Evolutionary conservation across 2,113 vertebrate species (phyloP).

Genomic region (Archocentrus centrarchus): DNA sequence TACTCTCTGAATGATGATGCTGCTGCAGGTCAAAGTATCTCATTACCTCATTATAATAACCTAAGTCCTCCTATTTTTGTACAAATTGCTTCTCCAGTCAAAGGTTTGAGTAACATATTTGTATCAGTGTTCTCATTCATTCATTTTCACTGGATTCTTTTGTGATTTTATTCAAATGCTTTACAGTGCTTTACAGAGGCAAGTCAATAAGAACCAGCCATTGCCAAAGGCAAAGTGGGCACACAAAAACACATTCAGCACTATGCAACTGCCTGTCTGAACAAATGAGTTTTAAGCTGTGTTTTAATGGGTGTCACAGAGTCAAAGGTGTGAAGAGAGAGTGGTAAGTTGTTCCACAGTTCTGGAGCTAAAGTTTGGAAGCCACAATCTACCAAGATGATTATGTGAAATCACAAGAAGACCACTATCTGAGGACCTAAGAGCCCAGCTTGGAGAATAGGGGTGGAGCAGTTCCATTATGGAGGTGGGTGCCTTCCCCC

Average conservation of each 20-base stretch:
- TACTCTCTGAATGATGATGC: not conserved
- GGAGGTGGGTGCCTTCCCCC: not conserved
- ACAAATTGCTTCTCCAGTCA: not conserved
- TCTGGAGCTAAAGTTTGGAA: not conserved
- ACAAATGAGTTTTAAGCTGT: not conserved
- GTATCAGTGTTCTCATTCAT: not conserved
- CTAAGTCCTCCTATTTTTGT: not conserved
- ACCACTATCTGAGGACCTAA: too few species aligned
- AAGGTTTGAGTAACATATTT: not conserved
- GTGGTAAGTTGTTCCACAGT: not conserved
- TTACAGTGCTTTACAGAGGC: too few species aligned
- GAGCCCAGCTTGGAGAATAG: not conserved
- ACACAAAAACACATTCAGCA: not conserved
- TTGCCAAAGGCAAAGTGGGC: not conserved
- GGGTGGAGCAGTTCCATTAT: not conserved
- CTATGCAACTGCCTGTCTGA: not conserved
- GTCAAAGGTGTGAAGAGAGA: not conserved
- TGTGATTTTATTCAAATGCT: not conserved
- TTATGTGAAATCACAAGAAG: not conserved
- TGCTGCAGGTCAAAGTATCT: not conserved
- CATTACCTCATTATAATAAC: conserved; percentile 36
- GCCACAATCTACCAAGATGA: not conserved
- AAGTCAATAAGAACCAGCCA: not conserved
- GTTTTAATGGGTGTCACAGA: not conserved
- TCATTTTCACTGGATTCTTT: not conserved